A percentile compares a stretch with the other conserved stretches of the same genome.
Evolutionary conservation across 1,140 invertebrate genomes (phyloP).

Genomic region (Drosophila murphyi): DNA sequence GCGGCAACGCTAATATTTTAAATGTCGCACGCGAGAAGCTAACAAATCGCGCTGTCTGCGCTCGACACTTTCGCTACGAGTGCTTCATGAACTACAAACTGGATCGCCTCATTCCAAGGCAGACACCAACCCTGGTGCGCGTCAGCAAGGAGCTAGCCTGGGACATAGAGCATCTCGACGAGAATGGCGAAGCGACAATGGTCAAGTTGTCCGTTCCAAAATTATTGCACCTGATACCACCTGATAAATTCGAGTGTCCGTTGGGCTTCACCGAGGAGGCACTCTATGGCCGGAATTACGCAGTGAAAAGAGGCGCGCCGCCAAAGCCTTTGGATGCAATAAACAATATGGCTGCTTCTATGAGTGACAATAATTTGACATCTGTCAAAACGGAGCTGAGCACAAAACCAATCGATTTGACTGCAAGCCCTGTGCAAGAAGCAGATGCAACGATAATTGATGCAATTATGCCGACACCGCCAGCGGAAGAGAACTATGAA

Average conservation of each 20-base stretch:
- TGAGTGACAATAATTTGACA: neutral
- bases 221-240: slow-evolving; percentile 58
- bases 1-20: slow-evolving; percentile 72
- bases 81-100: slow-evolving; percentile 85
- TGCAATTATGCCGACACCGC: neutral
- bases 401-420: neutral
- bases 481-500: neutral
- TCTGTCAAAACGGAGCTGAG: neutral
- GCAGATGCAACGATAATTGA: neutral
- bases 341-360: neutral
- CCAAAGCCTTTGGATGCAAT: slow-evolving; percentile 9
- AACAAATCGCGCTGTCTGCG: slow-evolving; percentile 85
- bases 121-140: slow-evolving; percentile 61
- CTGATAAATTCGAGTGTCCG: slow-evolving; percentile 52
- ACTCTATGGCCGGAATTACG: slow-evolving; percentile 24
- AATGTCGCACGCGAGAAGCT: slow-evolving; percentile 78
- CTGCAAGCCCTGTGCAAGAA: neutral
- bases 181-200: slow-evolving; percentile 53
- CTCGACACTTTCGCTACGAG: slow-evolving; percentile 85
- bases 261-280: slow-evolving; percentile 47
- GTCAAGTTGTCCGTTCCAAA: slow-evolving; percentile 46
- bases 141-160: slow-evolving; percentile 51
- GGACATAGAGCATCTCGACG: slow-evolving; percentile 51
- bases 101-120: slow-evolving; percentile 54
- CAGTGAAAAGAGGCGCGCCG: neutral